These are phyloP conservation scores for Ooceraea biroi DNA, from an alignment of 1,140 invertebrate species.

Conservation along the genomic window DNA sequence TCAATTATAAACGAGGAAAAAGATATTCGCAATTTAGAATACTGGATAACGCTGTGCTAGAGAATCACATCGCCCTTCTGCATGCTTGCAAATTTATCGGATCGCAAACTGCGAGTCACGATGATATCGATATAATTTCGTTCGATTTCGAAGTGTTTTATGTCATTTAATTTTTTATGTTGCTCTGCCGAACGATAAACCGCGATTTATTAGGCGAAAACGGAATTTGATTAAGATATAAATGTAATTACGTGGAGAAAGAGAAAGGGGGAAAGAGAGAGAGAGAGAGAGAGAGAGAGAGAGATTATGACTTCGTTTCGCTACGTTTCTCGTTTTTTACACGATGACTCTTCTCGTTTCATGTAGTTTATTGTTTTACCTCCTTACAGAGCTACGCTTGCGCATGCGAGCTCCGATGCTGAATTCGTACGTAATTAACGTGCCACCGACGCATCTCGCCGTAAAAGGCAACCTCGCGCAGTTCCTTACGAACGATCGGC, in stretches of 20 bases:
- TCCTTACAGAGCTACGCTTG: neutral
- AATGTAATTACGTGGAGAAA: neutral
- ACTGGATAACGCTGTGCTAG: neutral
- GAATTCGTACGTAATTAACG: slow-evolving; percentile 71
- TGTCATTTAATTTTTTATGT: neutral
- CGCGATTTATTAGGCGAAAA: slow-evolving; percentile 12
- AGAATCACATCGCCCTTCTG: neutral
- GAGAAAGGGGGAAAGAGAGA: neutral
- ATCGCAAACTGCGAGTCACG: no score
- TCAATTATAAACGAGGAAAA: neutral
- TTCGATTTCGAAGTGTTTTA: neutral
- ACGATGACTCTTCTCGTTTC: neutral
- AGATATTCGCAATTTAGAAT: neutral
- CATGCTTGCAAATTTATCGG: no score
- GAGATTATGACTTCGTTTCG: neutral
- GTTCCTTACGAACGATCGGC: neutral
- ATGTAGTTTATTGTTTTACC: slow-evolving; percentile 34
- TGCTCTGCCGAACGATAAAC: neutral
- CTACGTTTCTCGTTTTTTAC: neutral
- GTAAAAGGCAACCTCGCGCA: slow-evolving; percentile 36
- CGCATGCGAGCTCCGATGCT: neutral
- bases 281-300: no score
- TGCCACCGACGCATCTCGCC: slow-evolving; percentile 70
- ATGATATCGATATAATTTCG: neutral
- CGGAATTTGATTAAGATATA: slow-evolving; percentile 27